Percentiles rank a stretch among this genome's conserved stretches.
Evolutionary conservation across 1,140 invertebrate genomes (phyloP).

Genomic region (Solenopsis fugax): DNA sequence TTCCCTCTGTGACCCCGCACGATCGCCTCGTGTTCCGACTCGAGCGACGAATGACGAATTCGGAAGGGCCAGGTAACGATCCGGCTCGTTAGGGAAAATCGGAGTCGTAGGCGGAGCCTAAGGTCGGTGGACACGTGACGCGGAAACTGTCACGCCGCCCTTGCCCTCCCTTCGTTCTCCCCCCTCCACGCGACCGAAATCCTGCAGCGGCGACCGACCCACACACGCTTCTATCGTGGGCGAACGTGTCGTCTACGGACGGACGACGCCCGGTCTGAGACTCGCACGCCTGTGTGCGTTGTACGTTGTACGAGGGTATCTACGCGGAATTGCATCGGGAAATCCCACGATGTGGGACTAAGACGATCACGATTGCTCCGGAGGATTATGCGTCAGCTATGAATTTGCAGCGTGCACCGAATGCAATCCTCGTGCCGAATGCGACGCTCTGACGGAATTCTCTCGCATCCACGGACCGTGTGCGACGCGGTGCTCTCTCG

Average conservation of each 20-base stretch:
- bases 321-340: background rate
- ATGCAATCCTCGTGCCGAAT: constrained; percentile 1
- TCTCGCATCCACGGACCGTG: background rate
- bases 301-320: background rate
- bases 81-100: constrained; percentile 79
- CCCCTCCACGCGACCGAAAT: constrained; percentile 74
- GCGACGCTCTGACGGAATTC: constrained; percentile 36
- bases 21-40: background rate
- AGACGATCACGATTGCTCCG: constrained; percentile 36
- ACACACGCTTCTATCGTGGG: constrained; percentile 50
- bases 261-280: constrained; percentile 29
- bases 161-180: constrained; percentile 76
- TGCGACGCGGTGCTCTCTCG: background rate
- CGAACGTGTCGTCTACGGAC: constrained; percentile 28
- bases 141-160: constrained; percentile 87
- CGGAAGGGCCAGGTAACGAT: constrained; percentile 71
- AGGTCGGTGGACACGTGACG: constrained; percentile 85
- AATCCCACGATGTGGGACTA: constrained; percentile 25
- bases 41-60: constrained; percentile 61
- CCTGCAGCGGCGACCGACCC: constrained; percentile 61
- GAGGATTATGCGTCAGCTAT: constrained; percentile 27
- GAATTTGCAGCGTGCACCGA: background rate
- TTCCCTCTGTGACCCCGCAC: background rate
- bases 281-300: background rate
- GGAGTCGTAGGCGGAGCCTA: constrained; percentile 84